Evolutionary conservation across 2,113 vertebrate genomes (phyloP), one percentile per base, ranked within the genome.

Genomic region (Cranoglanis bouderius): DNA sequence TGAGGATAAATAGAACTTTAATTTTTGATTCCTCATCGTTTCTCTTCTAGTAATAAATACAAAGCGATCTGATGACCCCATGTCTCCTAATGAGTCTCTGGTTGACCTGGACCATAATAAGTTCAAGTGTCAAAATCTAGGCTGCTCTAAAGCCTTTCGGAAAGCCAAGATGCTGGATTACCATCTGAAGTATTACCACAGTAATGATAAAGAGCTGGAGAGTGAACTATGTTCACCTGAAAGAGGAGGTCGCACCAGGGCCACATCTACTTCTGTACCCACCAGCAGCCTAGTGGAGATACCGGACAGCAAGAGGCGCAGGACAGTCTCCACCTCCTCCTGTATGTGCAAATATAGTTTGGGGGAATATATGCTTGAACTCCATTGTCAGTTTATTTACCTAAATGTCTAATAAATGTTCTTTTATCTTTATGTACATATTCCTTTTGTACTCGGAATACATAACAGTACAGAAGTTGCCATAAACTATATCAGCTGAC

Each of bases 131-230:
- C 86, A 87, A 38, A 86, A 87, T 86, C 89, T 89, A 84, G 92
- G 90, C 67, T 77, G 55, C 65, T 87, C 88, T 35, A 93, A 93
- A 82, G 6, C 92, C 21, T 94, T 93, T 89, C 90, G 92, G 8
- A 88, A 91, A 86, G 87, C 40, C 6, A 92, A 92, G 81, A 87
- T 94, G 63, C 85, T 92, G 65, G 84, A 80, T 87, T 94, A 93
- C 90, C 93, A 94, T 77, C 90, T 93, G 32, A 94, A 93, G 86
- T 94, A 94, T 87, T 94, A 93, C 88, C 94, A 94, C 88, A 94
- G 87, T 72, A 89, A 88, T 12, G 91, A 92, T 70, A 93, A 90
- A 85, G 91, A 92, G 55, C 85, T 67, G 53, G 90, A 92, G 40
- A 61, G 88, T 6, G 91, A 93, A 49, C 32, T 89, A 1, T 89